Evolutionary conservation across 2,113 vertebrate species (phyloP).

Genomic region (Nothobranchius furzeri): DNA sequence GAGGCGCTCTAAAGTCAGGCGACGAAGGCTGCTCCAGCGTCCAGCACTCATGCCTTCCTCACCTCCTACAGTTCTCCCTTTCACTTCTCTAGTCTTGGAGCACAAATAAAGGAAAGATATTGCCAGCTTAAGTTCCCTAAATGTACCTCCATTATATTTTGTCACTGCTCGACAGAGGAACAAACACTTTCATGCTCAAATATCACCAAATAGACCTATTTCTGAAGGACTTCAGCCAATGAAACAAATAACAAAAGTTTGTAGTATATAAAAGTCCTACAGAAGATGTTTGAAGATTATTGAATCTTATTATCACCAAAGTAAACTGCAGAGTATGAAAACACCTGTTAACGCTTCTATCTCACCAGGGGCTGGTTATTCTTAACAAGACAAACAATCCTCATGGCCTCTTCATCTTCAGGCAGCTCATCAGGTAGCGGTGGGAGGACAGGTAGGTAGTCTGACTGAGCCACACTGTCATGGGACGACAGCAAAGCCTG

Average conservation of each 20-base stretch:
- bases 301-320: no score
- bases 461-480: slow-evolving; percentile 87
- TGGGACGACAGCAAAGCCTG: slow-evolving; percentile 89
- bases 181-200: no score
- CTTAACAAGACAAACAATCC: slow-evolving; percentile 90
- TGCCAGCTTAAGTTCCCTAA: no score
- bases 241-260: no score
- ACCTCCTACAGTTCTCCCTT: slow-evolving; percentile 14
- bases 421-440: slow-evolving; percentile 85
- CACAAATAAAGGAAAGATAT: slow-evolving; percentile 14
- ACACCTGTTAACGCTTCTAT: not conserved
- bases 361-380: slow-evolving; percentile 91
- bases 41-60: not conserved
- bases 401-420: slow-evolving; percentile 88
- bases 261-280: no score
- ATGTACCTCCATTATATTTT: no score
- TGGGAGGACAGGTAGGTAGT: slow-evolving; percentile 86
- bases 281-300: no score
- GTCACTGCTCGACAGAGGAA: no score
- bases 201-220: no score
- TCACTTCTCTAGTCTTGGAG: slow-evolving; percentile 33
- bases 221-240: no score
- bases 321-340: no score
- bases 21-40: slow-evolving; percentile 60
- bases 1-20: slow-evolving; percentile 54